Conservation (phyloP, 2,888 invertebrate species). For the Phortica magna region DNA sequence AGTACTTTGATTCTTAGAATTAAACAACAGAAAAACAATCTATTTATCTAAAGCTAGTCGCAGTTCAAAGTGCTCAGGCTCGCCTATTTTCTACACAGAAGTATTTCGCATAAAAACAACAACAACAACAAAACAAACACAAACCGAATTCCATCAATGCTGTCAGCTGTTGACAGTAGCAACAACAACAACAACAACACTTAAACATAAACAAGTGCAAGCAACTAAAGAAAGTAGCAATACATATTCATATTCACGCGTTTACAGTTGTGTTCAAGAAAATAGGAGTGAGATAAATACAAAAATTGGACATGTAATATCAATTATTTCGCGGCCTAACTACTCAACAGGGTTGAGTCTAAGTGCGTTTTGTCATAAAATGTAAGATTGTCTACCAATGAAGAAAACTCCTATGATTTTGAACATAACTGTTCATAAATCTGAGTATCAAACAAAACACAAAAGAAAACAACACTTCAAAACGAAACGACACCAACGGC, state of each 20-base stretch:
- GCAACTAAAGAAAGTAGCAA: neutral
- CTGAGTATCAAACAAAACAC: too few relatives aligned
- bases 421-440: too few relatives aligned
- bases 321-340: neutral
- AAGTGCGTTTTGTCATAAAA: too few relatives aligned
- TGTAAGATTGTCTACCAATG: too few relatives aligned
- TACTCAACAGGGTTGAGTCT: too few relatives aligned
- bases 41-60: neutral
- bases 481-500: too few relatives aligned
- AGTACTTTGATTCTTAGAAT: conserved; percentile 16
- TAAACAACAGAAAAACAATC: neutral
- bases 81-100: neutral
- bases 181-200: conserved; percentile 18
- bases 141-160: neutral
- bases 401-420: too few relatives aligned
- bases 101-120: neutral
- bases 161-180: neutral
- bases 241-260: too few relatives aligned
- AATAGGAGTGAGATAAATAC: too few relatives aligned
- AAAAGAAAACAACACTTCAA: too few relatives aligned
- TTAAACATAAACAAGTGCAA: neutral
- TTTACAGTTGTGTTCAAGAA: neutral
- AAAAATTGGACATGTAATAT: too few relatives aligned
- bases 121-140: neutral
- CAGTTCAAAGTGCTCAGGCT: neutral